Base-by-base conservation (phyloP, 2,113 vertebrate species). In the Calypte anna region DNA sequence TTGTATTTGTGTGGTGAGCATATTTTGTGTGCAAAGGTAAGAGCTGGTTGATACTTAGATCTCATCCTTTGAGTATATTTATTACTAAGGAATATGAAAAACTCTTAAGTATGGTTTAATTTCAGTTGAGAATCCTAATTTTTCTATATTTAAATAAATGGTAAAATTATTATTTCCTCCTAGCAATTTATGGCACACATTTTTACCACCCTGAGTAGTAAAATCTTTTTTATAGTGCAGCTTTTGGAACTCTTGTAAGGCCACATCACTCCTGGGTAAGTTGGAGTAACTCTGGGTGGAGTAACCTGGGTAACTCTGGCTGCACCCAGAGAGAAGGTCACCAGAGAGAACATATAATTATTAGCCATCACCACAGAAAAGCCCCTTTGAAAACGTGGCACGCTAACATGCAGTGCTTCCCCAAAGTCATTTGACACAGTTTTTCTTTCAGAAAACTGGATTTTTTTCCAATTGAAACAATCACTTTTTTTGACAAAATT, bases 281-380 rank as follows among this genome's bases (percentile, higher is more conserved):
- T 9, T 38, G 36, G 36, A 38, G 36, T 38, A 38, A 38, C 36
- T 38, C 36, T 38, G 36, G 36, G 36, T 38, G 10, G 36, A 38
- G 36, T 38, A 38, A 38, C 36, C 36, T 38, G 36, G 36, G 36
- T 38, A 38, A 38, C 36, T 38, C 36, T 38, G 3, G 2, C 48
- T 19, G 66, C 54, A 58, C n/a, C 33, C 59, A 31, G 5, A 23
- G 19, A 55, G 27, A 0, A 0, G 1, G 1, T 67, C 24, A 18
- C 19, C 30, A 90, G 79, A 80, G 53, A 36, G n/a, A 75, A 72
- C 55, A 68, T 14, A 3, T 22, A 48, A 69, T n/a, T 68, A 78
- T 2, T 46, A 36, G 36, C 13, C 55, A 79, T 50, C 36, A 55
- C 8, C 2, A 9, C 28, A 80, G 51, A 89, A 79, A 33, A 57